Evolutionary conservation across 2,113 vertebrate genomes (phyloP).

Genomic region (Triplophysa dalaica): DNA sequence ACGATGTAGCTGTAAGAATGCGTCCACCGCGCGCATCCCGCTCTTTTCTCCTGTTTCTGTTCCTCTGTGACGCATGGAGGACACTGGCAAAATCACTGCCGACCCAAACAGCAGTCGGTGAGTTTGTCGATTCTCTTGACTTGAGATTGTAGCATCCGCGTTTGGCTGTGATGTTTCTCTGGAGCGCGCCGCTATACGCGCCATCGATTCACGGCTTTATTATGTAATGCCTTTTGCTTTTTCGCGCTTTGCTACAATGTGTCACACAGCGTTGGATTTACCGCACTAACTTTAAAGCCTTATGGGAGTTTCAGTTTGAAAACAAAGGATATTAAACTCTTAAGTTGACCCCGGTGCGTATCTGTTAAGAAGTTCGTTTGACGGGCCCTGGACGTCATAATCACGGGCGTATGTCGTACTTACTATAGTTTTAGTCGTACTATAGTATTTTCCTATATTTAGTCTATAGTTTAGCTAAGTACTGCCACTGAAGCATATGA

Average conservation of each 20-base stretch:
- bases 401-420: not conserved
- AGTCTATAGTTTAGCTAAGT: not conserved
- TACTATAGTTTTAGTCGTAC: too few relatives aligned
- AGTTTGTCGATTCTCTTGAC: slow-evolving; percentile 38
- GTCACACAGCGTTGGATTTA: slow-evolving; percentile 15
- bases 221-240: slow-evolving; percentile 44
- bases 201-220: slow-evolving; percentile 21
- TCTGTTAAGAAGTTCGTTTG: not conserved
- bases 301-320: slow-evolving; percentile 37
- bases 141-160: slow-evolving; percentile 28
- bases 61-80: slow-evolving; percentile 41
- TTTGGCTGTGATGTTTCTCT: slow-evolving; percentile 11
- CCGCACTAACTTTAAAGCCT: slow-evolving; percentile 7
- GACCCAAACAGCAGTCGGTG: slow-evolving; percentile 49
- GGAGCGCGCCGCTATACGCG: slow-evolving; percentile 1
- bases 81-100: slow-evolving; percentile 50
- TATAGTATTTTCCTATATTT: not conserved
- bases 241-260: slow-evolving; percentile 1
- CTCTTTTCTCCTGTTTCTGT: slow-evolving; percentile 46
- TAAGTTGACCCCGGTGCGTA: slow-evolving; percentile 5
- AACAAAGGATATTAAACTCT: slow-evolving; percentile 51
- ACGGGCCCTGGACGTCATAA: not conserved
- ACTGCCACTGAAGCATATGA: not conserved
- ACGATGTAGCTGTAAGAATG: slow-evolving; percentile 61
- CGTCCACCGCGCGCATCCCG: slow-evolving; percentile 42